A percentile compares a stretch with the other conserved stretches of the same genome.
phyloP scores from a whole-genome alignment of 2,888 invertebrate species.

The Ceraclea dissimilis region DNA sequence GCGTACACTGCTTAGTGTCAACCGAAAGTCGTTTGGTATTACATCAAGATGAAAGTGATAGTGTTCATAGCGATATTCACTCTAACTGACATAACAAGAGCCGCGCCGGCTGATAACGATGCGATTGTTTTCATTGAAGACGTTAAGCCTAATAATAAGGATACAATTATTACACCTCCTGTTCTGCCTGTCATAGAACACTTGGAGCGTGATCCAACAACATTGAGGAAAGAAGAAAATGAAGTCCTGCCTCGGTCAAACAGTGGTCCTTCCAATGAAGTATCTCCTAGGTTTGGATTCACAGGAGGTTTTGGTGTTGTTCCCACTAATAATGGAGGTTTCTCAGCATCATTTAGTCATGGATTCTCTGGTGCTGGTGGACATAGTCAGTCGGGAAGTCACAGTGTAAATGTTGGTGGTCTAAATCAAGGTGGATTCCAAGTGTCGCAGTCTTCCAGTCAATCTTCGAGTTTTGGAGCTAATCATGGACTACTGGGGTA shows the following conservation, averaged over 20 bases:
- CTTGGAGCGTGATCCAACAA: constrained; percentile 46
- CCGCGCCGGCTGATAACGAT: constrained; percentile 12
- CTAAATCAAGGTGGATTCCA: constrained; percentile 43
- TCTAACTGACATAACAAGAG: not conserved
- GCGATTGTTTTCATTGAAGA: constrained; percentile 20
- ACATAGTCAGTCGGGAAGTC: constrained; percentile 42
- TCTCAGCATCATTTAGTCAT: constrained; percentile 42
- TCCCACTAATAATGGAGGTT: constrained; percentile 39
- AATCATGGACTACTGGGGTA: constrained; percentile 42
- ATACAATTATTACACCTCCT: constrained; percentile 44
- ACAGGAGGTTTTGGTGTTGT: constrained; percentile 41
- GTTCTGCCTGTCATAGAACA: constrained; percentile 45
- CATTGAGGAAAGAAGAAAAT: constrained; percentile 29
- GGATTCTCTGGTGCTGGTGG: constrained; percentile 38
- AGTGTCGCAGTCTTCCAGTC: constrained; percentile 45
- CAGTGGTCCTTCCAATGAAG: constrained; percentile 12
- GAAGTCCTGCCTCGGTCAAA: constrained; percentile 32
- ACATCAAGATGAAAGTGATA: constrained; percentile 14
- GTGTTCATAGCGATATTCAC: not conserved
- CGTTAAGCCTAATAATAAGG: constrained; percentile 8
- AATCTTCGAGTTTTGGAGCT: constrained; percentile 38
- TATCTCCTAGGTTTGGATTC: constrained; percentile 36
- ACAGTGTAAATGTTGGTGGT: constrained; percentile 45
- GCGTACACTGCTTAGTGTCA: constrained; percentile 15
- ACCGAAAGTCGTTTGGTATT: constrained; percentile 9